These are phyloP conservation scores for Dicyrtoma fusca DNA, from an alignment of 2,888 invertebrate genomes.

Conservation along the genomic window DNA sequence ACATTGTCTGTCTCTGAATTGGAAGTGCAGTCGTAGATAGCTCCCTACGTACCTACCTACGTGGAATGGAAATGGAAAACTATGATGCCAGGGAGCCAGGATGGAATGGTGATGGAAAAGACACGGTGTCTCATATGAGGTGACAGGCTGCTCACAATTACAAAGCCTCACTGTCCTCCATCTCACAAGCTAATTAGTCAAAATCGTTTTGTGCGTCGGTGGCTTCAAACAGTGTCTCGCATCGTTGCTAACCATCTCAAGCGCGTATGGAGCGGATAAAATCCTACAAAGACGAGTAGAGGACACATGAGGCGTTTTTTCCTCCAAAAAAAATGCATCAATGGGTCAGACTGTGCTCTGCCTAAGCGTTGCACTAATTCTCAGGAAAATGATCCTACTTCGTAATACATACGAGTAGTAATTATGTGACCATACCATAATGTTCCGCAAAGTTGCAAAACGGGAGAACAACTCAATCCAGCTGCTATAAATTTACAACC, in stretches of 20 bases:
- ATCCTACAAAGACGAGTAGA: constrained; percentile 7
- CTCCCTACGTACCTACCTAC: no score
- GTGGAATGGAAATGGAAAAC: no score
- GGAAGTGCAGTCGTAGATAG: no score
- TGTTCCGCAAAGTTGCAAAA: no score
- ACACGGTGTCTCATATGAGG: constrained; percentile 5
- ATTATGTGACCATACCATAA: no score
- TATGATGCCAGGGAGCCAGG: neutral
- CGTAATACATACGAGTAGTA: no score
- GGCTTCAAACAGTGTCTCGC: constrained; percentile 33
- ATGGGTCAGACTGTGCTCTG: constrained; percentile 21
- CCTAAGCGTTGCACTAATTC: no score
- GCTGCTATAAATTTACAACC: no score
- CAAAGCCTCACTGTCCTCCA: constrained; percentile 4
- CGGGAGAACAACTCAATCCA: no score
- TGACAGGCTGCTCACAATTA: constrained; percentile 22
- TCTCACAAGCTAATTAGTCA: constrained; percentile 34
- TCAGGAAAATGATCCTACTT: no score
- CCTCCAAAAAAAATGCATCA: constrained; percentile 16
- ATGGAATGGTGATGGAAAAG: neutral
- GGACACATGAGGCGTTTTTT: constrained; percentile 12
- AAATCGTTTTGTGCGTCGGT: constrained; percentile 35
- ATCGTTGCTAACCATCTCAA: constrained; percentile 35
- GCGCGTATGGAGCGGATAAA: constrained; percentile 23
- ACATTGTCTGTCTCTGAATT: no score